phyloP scores from a whole-genome alignment of 2,797 vertebrate species.

The Limnodromus scolopaceus region DNA sequence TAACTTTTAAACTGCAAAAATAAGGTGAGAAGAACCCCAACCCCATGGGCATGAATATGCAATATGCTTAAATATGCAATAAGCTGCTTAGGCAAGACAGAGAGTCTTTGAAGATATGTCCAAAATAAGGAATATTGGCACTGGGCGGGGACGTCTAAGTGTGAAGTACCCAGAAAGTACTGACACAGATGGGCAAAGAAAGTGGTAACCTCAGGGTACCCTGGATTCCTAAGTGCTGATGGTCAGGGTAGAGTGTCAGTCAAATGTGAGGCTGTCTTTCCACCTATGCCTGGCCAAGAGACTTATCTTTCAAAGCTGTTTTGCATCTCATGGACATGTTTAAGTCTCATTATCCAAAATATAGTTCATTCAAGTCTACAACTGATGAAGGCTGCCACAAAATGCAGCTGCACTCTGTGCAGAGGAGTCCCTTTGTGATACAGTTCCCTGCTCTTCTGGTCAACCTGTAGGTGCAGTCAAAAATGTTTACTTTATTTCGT shows the following conservation, averaged over 20 bases:
- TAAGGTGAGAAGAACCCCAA: not conserved
- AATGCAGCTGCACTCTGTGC: not conserved
- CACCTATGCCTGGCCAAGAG: not conserved
- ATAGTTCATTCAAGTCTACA: not conserved
- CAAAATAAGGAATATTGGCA: not conserved
- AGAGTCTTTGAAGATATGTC: not conserved
- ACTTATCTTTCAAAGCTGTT: not conserved
- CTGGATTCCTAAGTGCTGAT: not conserved
- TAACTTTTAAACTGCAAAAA: not conserved
- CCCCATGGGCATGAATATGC: not conserved
- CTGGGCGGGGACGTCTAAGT: rapidly evolving
- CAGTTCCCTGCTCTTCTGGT: not conserved
- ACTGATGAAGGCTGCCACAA: not conserved
- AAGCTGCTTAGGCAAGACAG: not conserved
- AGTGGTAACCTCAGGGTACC: not conserved
- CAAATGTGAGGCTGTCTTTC: not conserved
- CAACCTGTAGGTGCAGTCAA: not conserved
- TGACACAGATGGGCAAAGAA: not conserved
- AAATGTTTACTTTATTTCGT: not conserved
- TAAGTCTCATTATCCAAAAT: not conserved
- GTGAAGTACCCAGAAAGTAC: not conserved
- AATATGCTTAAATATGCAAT: not conserved
- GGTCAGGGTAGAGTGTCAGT: not conserved
- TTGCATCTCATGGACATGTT: not conserved
- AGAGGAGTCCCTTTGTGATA: not conserved